Evolutionary conservation across 2,888 invertebrate species (phyloP), one percentile per base, ranked within the genome.

Genomic region (Carabus problematicus): DNA sequence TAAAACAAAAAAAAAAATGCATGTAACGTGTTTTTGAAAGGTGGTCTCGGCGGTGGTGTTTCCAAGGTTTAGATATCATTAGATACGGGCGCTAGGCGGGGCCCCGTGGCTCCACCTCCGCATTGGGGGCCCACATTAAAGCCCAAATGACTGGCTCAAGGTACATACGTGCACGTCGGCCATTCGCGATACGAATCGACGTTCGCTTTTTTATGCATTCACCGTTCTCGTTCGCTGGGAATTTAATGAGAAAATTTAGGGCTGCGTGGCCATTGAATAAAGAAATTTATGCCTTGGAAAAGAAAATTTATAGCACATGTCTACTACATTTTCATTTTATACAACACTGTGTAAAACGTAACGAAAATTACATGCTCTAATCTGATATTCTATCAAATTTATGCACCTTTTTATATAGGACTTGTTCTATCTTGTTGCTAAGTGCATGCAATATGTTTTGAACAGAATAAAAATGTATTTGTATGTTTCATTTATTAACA

Each of bases 81-180:
- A 3, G 29, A 29, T 29, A 29, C 29, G 29, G 29, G 29, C 7
- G 14, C 7, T 45, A 45, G 11, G 56, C 14, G 16, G 14, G 14
- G 16, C 8, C 11, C 39, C 18, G 41, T n/a, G 55, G 64, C 64
- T 64, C 64, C 64, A 64, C 64, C 64, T 64, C 43, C 55, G 43
- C 42, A 64, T 40, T 14, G 43, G 64, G 64, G 42, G 42, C 64
- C 54, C 64, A n/a, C n/a, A 54, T 54, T 64, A 64, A 29, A 54
- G 42, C 42, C 41, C 52, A 62, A 29, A 64, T 64, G 42, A 54
- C 54, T n/a, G 54, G 11, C 42, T 54, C 42, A 41, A 64, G 42
- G 41, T 55, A 45, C 39, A 45, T 55, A 39, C 54, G 12, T 19
- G 42, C 18, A 14, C 49, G 40, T 42, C 9, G 7, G 59, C n/a